Conservation (phyloP, 2,113 vertebrate species). For the Coptodon bakossiorum region DNA sequence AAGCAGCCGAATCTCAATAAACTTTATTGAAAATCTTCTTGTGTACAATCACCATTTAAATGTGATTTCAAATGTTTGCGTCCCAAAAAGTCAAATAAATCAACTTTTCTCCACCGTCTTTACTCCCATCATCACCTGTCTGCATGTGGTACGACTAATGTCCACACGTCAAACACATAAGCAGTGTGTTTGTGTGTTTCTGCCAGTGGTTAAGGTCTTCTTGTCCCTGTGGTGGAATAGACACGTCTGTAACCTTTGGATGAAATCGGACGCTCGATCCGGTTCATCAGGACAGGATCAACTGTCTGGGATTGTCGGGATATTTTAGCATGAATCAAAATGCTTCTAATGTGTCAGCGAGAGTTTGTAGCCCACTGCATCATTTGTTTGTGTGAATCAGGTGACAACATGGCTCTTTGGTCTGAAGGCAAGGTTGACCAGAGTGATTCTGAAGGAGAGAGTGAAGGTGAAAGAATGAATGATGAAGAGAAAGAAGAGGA, state of each 20-base stretch:
- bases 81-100: background rate
- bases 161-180: background rate
- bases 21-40: background rate
- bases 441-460: background rate
- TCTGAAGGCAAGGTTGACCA: background rate
- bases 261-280: fast-evolving
- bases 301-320: background rate
- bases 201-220: fast-evolving
- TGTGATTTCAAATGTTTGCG: background rate
- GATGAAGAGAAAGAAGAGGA: background rate
- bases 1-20: background rate
- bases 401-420: background rate
- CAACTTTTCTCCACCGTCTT: background rate
- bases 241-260: background rate
- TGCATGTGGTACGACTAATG: background rate
- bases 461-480: background rate
- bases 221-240: background rate
- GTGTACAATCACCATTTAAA: background rate
- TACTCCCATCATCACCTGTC: background rate
- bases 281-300: background rate
- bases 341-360: background rate
- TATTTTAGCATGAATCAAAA: background rate
- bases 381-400: background rate
- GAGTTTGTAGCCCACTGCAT: background rate
- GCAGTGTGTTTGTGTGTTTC: background rate